Evolutionary conservation across 2,113 vertebrate species (phyloP).

Genomic region (Murina feae): DNA sequence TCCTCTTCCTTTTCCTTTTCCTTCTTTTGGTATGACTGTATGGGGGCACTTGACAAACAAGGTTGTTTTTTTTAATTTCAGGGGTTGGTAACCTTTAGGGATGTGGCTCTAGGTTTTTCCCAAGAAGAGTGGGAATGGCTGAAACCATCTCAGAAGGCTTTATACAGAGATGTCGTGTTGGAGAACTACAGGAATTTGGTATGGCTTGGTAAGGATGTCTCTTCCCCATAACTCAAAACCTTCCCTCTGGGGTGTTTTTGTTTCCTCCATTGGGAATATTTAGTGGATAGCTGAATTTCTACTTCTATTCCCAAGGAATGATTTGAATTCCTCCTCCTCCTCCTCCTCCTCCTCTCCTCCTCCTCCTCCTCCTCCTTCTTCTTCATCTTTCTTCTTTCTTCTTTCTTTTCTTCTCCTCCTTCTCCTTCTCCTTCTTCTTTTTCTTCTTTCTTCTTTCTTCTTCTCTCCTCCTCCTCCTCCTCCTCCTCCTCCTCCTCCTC

Average conservation of each 20-base stretch:
- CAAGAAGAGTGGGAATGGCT: conserved; percentile 66
- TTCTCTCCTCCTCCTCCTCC: rapidly evolving
- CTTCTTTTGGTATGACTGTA: neutral
- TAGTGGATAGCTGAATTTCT: conserved; percentile 20
- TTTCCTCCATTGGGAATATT: conserved; percentile 3
- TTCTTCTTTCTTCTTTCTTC: too few species aligned
- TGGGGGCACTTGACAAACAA: neutral
- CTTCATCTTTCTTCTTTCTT: too few species aligned
- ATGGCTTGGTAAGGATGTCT: conserved; percentile 71
- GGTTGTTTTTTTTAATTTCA: neutral
- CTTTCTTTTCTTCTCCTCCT: too few species aligned
- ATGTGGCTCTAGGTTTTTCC: conserved; percentile 64
- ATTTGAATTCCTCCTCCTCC: too few species aligned
- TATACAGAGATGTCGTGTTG: conserved; percentile 68
- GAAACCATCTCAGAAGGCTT: conserved; percentile 57
- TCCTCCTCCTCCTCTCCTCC: too few species aligned
- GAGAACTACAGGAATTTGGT: conserved; percentile 70
- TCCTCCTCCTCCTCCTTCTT: too few species aligned
- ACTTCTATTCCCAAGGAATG: conserved; percentile 3
- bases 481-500: too few species aligned
- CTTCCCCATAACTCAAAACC: neutral
- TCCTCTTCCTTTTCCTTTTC: rapidly evolving
- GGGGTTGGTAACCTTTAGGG: conserved; percentile 61
- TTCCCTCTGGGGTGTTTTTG: neutral
- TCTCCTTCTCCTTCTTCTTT: too few species aligned